Evolutionary conservation across 92 coral and sea anemone genomes (phyloP), one percentile per base, ranked within the genome.

Genomic region (Ricordea florida): DNA sequence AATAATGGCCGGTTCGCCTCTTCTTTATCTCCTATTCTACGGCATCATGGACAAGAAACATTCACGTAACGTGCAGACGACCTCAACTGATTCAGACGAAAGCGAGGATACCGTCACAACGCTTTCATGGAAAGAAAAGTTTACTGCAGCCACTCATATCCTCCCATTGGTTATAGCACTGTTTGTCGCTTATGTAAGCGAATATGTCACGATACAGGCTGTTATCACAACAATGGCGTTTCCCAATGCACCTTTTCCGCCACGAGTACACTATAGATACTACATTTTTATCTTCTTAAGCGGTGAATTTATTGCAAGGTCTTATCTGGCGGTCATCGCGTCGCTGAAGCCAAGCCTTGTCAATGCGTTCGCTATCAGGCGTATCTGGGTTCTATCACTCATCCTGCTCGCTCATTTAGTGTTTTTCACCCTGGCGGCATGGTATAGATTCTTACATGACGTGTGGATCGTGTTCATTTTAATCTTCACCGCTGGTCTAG

Each of bases 161-260:
- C 78, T 85, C 5, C 97, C 88, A 27, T 84, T 91, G 10, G 97
- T 91, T 9, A 25, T 87, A 23, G 66, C 97, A 32, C 70, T 91
- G 20, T 91, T 91, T 57, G 76, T 91, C 18, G 92, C 93, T 18
- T 91, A 87, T 74, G 86, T 91, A 34, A 77, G 93, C 75, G 97
- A 91, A 42, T 91, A 91, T 69, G 82, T 91, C 72, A 91, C 86
- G 15, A 91, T 91, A 6, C 97, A 91, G 46, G 86, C 97, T 11
- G 76, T 91, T 10, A 91, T 91, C n/a, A 91, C 97, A 1, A 91
- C 97, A 33, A 91, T 91, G 97, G 92, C 97, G 10, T 91, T 91
- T 35, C 93, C 97, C 2, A 82, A 27, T 46, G 97, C 97, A 13
- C 97, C 97, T 37, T 91, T 91, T 62, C 97, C 97, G 0, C 97